These are phyloP conservation scores for Heliconius hewitsoni DNA, from an alignment of 1,140 invertebrate genomes.

Conservation along the genomic window DNA sequence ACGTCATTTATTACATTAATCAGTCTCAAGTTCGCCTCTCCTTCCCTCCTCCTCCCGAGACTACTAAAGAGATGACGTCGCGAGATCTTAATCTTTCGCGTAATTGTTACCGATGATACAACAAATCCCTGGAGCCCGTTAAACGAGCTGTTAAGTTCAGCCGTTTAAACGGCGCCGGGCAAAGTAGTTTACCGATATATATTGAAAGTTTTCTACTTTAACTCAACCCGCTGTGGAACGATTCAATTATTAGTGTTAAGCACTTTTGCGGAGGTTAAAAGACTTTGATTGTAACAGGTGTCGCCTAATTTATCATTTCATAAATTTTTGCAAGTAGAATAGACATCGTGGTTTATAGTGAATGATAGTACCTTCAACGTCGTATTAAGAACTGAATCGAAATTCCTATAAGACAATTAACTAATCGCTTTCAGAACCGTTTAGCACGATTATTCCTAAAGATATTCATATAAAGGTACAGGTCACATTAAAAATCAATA, in stretches of 20 bases:
- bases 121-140: slow-evolving; percentile 51
- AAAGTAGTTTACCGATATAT: slow-evolving; percentile 26
- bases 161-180: slow-evolving; percentile 50
- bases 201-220: slow-evolving; percentile 7
- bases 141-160: slow-evolving; percentile 67
- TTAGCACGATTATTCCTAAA: too few species aligned
- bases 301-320: not conserved
- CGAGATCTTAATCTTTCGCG: slow-evolving; percentile 62
- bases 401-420: too few species aligned
- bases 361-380: too few species aligned
- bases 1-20: slow-evolving; percentile 51
- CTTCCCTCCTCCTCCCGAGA: slow-evolving; percentile 25
- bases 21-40: slow-evolving; percentile 44
- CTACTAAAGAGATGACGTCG: slow-evolving; percentile 49
- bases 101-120: slow-evolving; percentile 65
- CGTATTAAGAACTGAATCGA: too few species aligned
- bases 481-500: slow-evolving; percentile 41
- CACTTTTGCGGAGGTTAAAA: not conserved
- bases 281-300: not conserved
- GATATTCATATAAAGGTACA: too few species aligned
- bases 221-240: not conserved
- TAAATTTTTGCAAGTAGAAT: not conserved
- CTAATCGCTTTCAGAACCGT: too few species aligned
- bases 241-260: not conserved
- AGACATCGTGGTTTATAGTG: too few species aligned